A percentile compares a stretch with the other conserved stretches of the same genome.
phyloP scores from a whole-genome alignment of 1,140 invertebrate genomes.

The Rhopalosiphum maidis region DNA sequence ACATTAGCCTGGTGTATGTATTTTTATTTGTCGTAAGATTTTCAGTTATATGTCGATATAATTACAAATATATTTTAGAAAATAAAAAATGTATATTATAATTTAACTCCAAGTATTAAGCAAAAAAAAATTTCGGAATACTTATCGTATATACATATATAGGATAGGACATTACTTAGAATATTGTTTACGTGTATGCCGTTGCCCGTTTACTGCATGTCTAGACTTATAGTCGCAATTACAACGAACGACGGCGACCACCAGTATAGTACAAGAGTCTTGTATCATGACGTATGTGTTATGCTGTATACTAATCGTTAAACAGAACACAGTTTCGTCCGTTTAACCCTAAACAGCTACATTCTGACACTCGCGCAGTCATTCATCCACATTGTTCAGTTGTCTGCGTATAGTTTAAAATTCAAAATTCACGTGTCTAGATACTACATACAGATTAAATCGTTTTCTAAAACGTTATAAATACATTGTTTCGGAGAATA shows the following conservation, averaged over 20 bases:
- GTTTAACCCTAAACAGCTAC: neutral
- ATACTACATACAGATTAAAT: neutral
- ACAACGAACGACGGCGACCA: neutral
- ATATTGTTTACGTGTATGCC: neutral
- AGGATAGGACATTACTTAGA: neutral
- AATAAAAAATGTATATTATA: neutral
- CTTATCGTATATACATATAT: neutral
- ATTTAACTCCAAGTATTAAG: neutral
- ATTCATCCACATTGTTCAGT: neutral
- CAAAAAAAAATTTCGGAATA: neutral
- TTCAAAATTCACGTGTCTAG: neutral
- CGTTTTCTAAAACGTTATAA: neutral
- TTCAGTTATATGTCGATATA: neutral
- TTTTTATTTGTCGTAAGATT: neutral
- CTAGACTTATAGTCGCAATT: conserved; percentile 11
- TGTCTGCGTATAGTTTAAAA: neutral
- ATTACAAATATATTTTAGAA: neutral
- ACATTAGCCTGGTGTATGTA: neutral
- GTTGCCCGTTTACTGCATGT: neutral
- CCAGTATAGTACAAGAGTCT: neutral
- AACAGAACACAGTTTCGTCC: neutral
- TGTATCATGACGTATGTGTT: neutral
- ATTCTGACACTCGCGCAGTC: neutral
- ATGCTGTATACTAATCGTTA: neutral
- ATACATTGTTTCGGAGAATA: neutral